These are phyloP conservation scores for Orchesellides sinensis DNA, from an alignment of 2,888 invertebrate species.

Conservation along the genomic window DNA sequence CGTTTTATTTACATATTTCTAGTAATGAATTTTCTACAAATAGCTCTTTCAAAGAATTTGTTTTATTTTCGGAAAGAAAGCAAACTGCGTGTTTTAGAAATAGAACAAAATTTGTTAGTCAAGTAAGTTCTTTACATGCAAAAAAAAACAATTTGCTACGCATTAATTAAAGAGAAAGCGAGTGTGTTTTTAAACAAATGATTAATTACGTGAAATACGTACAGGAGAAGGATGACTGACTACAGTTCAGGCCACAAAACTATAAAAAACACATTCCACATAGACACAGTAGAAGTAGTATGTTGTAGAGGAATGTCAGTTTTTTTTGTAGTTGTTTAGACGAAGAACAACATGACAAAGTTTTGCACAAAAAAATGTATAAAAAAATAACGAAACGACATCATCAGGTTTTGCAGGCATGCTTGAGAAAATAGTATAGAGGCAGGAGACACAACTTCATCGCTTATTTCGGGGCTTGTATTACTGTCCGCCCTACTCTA, in stretches of 20 bases:
- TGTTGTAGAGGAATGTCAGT: background rate
- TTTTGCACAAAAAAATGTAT: conserved; percentile 8
- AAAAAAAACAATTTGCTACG: background rate
- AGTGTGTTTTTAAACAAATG: conserved; percentile 1
- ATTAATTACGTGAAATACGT: conserved; percentile 48
- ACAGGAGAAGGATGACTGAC: conserved; percentile 31
- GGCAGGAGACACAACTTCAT: too few relatives aligned
- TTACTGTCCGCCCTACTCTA: too few relatives aligned
- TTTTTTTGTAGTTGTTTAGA: background rate
- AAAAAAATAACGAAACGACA: too few relatives aligned
- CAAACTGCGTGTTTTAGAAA: background rate
- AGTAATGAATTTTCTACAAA: background rate
- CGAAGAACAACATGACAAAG: background rate
- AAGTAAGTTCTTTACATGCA: background rate
- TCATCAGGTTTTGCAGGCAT: too few relatives aligned
- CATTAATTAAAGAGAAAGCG: background rate
- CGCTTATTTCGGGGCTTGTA: too few relatives aligned
- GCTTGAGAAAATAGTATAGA: conserved; percentile 11
- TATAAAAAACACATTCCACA: conserved; percentile 20
- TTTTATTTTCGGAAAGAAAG: background rate
- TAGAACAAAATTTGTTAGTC: background rate
- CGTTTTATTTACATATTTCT: too few relatives aligned
- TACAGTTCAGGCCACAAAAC: background rate
- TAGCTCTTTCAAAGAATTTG: background rate
- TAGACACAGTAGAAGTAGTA: background rate